These are phyloP conservation scores for Tipula confusa DNA, from an alignment of 2,888 invertebrate genomes.

Conservation along the genomic window DNA sequence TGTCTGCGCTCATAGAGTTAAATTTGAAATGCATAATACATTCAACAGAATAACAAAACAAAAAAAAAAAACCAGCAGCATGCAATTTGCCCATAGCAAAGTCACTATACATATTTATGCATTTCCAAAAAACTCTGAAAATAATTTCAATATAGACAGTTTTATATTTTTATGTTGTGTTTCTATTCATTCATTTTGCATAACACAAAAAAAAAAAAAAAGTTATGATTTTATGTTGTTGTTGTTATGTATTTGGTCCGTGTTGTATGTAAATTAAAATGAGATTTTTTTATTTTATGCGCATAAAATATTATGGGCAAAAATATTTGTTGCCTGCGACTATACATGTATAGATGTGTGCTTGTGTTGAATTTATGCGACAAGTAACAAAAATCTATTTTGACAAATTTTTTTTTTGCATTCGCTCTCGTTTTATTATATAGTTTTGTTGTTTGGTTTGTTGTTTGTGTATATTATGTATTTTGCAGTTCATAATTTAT, in stretches of 20 bases:
- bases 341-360: too few species aligned
- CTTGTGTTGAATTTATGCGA: conserved; percentile 20
- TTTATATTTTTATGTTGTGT: background rate
- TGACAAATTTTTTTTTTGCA: background rate
- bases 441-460: background rate
- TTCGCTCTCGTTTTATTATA: background rate
- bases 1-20: background rate
- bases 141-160: conserved; percentile 25
- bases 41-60: too few species aligned
- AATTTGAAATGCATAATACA: background rate
- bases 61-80: background rate
- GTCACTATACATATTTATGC: background rate
- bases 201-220: background rate
- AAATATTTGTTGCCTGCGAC: background rate
- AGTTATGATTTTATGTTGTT: background rate
- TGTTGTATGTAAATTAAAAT: conserved; percentile 25
- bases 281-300: conserved; percentile 4
- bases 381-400: conserved; percentile 25
- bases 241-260: background rate
- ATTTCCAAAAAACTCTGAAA: background rate
- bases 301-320: conserved; percentile 15
- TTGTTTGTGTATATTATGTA: too few species aligned
- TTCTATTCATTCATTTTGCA: conserved; percentile 25
- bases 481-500: background rate
- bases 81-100: background rate